These are phyloP conservation scores for Arctia plantaginis DNA, from an alignment of 2,888 invertebrate genomes.

Conservation along the genomic window DNA sequence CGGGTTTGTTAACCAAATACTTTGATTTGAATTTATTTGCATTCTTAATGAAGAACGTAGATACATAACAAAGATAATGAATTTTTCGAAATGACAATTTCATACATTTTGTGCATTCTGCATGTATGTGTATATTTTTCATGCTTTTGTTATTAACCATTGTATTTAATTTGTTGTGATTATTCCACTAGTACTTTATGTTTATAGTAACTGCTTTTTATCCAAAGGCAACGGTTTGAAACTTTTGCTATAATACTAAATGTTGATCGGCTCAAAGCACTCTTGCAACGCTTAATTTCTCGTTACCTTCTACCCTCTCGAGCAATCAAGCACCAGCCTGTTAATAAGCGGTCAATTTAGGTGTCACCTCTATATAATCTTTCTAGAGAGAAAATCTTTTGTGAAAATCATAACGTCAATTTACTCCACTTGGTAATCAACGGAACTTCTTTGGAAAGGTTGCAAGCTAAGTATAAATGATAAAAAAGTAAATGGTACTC, in stretches of 20 bases:
- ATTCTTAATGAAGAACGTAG: constrained; percentile 9
- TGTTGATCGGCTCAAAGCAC: neutral
- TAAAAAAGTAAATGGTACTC: neutral
- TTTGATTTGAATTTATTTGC: constrained; percentile 15
- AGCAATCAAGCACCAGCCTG: neutral
- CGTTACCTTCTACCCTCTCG: neutral
- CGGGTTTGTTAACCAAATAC: constrained; percentile 8
- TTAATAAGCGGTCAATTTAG: neutral
- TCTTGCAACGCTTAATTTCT: neutral
- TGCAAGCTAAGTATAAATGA: neutral
- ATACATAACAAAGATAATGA: neutral
- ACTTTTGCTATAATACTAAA: neutral
- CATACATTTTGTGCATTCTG: constrained; percentile 4
- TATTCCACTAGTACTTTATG: neutral
- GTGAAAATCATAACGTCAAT: neutral
- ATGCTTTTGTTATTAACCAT: neutral
- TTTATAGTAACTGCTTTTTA: neutral
- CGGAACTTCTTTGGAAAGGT: neutral
- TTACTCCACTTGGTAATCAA: neutral
- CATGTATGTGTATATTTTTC: neutral
- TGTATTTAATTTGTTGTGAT: neutral
- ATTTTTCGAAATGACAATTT: constrained; percentile 3
- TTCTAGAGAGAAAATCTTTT: neutral
- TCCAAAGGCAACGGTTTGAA: neutral
- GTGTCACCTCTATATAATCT: neutral